A percentile compares a stretch with the other conserved stretches of the same genome.
Evolutionary conservation across 2,797 vertebrate species (phyloP).

Genomic region (Phyllotis vaccarum): DNA sequence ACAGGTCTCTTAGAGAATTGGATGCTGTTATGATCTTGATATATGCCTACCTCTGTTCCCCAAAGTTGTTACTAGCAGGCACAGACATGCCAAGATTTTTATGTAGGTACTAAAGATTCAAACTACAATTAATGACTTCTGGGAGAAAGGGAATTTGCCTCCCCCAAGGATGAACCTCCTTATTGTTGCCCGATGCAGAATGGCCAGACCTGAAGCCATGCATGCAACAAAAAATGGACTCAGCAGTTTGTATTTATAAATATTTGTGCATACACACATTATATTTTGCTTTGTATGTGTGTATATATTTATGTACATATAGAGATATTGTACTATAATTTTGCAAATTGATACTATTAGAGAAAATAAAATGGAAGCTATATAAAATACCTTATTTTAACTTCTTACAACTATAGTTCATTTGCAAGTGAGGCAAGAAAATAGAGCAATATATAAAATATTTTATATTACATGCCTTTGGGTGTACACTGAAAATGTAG

Average conservation of each 20-base stretch:
- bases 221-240: not conserved
- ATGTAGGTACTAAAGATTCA: not conserved
- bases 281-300: not conserved
- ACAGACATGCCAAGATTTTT: not conserved
- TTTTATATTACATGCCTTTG: not conserved
- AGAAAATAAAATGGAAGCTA: not conserved
- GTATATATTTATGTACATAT: not conserved
- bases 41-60: not conserved
- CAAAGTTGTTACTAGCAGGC: not conserved
- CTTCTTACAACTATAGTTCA: not conserved
- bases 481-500: not conserved
- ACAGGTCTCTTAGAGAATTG: not conserved
- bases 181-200: not conserved
- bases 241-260: not conserved
- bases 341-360: slow-evolving; percentile 7
- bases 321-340: not conserved
- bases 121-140: not conserved
- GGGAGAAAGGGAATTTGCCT: not conserved
- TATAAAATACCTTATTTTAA: not conserved
- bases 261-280: not conserved
- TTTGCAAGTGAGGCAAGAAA: not conserved
- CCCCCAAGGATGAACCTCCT: not conserved
- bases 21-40: too few species aligned
- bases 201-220: not conserved
- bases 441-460: not conserved